Evolutionary conservation across 2,888 invertebrate genomes (phyloP).

Genomic region (Stictocephala bisonia): DNA sequence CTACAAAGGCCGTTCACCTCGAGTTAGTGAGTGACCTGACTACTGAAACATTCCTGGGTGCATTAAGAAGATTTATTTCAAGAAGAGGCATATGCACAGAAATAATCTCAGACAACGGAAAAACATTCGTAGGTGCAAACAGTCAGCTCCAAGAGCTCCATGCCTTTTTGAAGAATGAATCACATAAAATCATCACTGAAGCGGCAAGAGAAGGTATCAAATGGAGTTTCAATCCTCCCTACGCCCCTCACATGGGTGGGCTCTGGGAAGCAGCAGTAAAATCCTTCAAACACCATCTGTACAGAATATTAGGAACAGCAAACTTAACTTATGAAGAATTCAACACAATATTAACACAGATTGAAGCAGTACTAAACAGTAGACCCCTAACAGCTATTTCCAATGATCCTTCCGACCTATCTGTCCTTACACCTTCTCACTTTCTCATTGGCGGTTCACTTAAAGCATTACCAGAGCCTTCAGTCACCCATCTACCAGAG

Average conservation of each 20-base stretch:
- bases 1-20: conserved; percentile 61
- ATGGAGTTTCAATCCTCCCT: conserved; percentile 55
- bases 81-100: conserved; percentile 57
- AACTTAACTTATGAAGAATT: conserved; percentile 50
- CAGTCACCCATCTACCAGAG: conserved; percentile 30
- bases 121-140: conserved; percentile 61
- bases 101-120: conserved; percentile 61
- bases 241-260: conserved; percentile 44
- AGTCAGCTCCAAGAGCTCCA: conserved; percentile 38
- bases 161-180: neutral
- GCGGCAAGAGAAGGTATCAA: conserved; percentile 7
- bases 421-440: conserved; percentile 58
- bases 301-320: conserved; percentile 31
- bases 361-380: conserved; percentile 58
- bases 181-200: conserved; percentile 52
- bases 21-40: conserved; percentile 60
- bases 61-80: conserved; percentile 60
- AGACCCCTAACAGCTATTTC: conserved; percentile 55
- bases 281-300: conserved; percentile 43
- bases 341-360: conserved; percentile 51
- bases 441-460: conserved; percentile 56
- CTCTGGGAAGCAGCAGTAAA: conserved; percentile 48
- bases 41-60: conserved; percentile 60
- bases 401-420: conserved; percentile 52
- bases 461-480: conserved; percentile 47